These are phyloP conservation scores for Rhingia rostrata DNA, from an alignment of 2,888 invertebrate species.

Conservation along the genomic window DNA sequence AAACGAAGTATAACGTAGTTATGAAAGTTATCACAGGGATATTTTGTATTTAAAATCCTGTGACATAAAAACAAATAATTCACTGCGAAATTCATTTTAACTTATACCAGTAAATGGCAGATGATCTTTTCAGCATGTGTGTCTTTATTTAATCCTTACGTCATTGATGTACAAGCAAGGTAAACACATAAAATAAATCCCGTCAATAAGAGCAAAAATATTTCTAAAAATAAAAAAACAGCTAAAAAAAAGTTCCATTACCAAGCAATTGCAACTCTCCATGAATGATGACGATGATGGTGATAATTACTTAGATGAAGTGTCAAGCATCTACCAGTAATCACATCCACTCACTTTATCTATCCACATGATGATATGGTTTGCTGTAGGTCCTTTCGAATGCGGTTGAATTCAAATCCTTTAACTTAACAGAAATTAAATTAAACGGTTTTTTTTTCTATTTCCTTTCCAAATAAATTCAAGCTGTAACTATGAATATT, in stretches of 20 bases:
- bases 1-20: too few relatives aligned
- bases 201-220: not conserved
- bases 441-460: not conserved
- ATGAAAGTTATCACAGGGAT: too few relatives aligned
- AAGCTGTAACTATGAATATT: too few relatives aligned
- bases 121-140: too few relatives aligned
- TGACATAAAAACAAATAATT: too few relatives aligned
- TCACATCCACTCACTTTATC: conserved; percentile 59
- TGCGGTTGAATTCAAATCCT: not conserved
- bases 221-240: conserved; percentile 27
- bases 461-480: not conserved
- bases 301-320: conserved; percentile 39
- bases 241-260: conserved; percentile 12
- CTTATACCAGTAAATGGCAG: too few relatives aligned
- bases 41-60: too few relatives aligned
- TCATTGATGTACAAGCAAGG: not conserved
- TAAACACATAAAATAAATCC: not conserved
- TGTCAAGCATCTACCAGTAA: conserved; percentile 38
- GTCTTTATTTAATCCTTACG: not conserved
- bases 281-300: conserved; percentile 45
- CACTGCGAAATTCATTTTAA: too few relatives aligned
- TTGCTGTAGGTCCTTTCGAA: not conserved
- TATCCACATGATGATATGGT: conserved; percentile 52
- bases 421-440: not conserved
- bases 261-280: conserved; percentile 42